Evolutionary conservation across 2,797 vertebrate genomes (phyloP).

Genomic region (Sorex maritimensis): DNA sequence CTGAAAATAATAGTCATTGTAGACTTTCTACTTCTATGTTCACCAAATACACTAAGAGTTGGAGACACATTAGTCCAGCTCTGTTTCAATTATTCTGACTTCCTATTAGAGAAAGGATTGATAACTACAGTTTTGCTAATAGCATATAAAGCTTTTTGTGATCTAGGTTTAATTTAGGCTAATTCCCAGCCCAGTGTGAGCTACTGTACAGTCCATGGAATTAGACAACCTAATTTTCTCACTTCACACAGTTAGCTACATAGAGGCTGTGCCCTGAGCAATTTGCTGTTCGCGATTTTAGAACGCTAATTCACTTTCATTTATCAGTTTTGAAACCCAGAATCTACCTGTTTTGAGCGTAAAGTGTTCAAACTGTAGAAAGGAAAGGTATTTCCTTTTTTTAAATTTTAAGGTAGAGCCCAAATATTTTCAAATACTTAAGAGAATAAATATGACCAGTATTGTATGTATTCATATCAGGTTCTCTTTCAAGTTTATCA

Average conservation of each 20-base stretch:
- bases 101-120: slow-evolving; percentile 82
- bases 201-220: slow-evolving; percentile 39
- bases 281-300: slow-evolving; percentile 1
- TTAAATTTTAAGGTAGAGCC: slow-evolving; percentile 1
- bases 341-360: background rate
- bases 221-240: slow-evolving; percentile 70
- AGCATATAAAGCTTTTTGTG: slow-evolving; percentile 72
- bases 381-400: background rate
- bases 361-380: slow-evolving; percentile 29
- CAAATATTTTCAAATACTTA: slow-evolving; percentile 62
- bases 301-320: background rate
- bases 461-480: slow-evolving; percentile 22
- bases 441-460: background rate
- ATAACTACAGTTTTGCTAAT: slow-evolving; percentile 78
- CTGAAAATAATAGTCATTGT: slow-evolving; percentile 75
- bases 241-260: slow-evolving; percentile 37
- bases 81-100: slow-evolving; percentile 75
- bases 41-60: slow-evolving; percentile 66
- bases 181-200: slow-evolving; percentile 67
- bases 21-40: slow-evolving; percentile 69
- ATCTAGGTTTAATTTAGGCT: slow-evolving; percentile 80
- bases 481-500: slow-evolving; percentile 38
- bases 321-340: slow-evolving; percentile 40
- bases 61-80: slow-evolving; percentile 69
- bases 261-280: background rate